phyloP scores from a whole-genome alignment of 2,113 vertebrate species.

The Chaenogobius annularis region DNA sequence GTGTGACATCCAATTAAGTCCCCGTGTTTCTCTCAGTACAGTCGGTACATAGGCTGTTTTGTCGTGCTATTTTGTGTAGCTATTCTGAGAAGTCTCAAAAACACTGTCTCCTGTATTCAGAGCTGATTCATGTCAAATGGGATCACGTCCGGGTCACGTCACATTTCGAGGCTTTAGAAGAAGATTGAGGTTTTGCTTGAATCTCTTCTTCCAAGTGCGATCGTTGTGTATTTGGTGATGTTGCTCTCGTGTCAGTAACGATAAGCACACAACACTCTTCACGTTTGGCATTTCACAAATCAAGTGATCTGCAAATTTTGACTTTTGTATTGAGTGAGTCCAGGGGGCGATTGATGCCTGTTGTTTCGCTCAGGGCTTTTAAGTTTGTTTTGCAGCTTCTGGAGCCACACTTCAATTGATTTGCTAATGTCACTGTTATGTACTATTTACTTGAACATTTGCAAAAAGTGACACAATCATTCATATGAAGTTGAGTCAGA shows the following conservation, averaged over 20 bases:
- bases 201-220: conserved; percentile 38
- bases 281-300: conserved; percentile 52
- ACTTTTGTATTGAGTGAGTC: conserved; percentile 22
- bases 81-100: conserved; percentile 33
- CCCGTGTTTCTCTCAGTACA: conserved; percentile 48
- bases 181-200: conserved; percentile 49
- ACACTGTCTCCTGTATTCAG: conserved; percentile 41
- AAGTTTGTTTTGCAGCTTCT: conserved; percentile 32
- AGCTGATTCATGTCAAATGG: conserved; percentile 60
- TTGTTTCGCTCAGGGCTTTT: conserved; percentile 35
- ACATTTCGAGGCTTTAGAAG: conserved; percentile 50
- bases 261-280: conserved; percentile 43
- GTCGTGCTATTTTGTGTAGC: conserved; percentile 37
- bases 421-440: conserved; percentile 1
- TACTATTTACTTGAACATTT: not conserved
- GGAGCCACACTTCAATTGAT: not conserved
- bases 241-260: conserved; percentile 40
- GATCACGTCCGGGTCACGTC: conserved; percentile 57
- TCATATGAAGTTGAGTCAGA: not conserved
- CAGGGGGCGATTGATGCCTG: conserved; percentile 30
- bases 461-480: not conserved
- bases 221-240: conserved; percentile 37
- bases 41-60: conserved; percentile 44
- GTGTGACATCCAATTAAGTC: conserved; percentile 75
- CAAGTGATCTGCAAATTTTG: conserved; percentile 53